These are phyloP conservation scores for Eurytoma californica DNA, from an alignment of 2,888 invertebrate genomes.

Conservation along the genomic window DNA sequence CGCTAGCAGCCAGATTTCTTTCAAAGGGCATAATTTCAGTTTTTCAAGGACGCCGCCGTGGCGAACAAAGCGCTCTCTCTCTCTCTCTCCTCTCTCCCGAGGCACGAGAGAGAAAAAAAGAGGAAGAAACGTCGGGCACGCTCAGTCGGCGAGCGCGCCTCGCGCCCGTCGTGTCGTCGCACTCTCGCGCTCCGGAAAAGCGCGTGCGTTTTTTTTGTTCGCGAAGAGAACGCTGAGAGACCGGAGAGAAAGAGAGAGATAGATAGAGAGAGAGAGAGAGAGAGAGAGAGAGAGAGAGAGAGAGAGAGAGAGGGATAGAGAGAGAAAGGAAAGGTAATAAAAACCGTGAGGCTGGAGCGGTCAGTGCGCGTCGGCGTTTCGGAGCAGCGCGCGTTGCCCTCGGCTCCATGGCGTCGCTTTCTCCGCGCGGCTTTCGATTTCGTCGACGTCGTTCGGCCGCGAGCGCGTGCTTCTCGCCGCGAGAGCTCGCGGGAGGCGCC, in stretches of 20 bases:
- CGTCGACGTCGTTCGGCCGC: too few species aligned
- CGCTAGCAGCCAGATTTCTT: conserved; percentile 70
- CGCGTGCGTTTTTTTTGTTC: background rate
- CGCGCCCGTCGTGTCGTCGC: too few species aligned
- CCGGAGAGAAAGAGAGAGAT: background rate
- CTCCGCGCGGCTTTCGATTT: too few species aligned
- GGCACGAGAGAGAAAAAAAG: background rate
- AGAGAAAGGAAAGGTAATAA: conserved; percentile 7
- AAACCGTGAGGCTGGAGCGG: too few species aligned
- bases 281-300: background rate
- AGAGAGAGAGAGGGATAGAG: background rate
- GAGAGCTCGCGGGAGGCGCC: too few species aligned
- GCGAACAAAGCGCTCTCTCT: conserved; percentile 38
- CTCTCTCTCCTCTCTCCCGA: conserved; percentile 5
- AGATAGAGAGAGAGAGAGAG: background rate
- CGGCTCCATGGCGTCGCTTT: too few species aligned
- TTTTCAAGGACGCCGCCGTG: conserved; percentile 71
- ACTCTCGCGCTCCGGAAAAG: background rate
- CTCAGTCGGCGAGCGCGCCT: too few species aligned
- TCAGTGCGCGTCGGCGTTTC: too few species aligned
- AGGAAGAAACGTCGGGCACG: too few species aligned
- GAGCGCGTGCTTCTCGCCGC: too few species aligned
- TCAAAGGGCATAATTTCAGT: conserved; percentile 75
- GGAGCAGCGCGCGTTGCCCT: too few species aligned
- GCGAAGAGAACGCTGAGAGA: background rate